Evolutionary conservation across 1,140 invertebrate genomes (phyloP), one percentile per base, ranked within the genome.

Genomic region (Meloidogyne hapla): DNA sequence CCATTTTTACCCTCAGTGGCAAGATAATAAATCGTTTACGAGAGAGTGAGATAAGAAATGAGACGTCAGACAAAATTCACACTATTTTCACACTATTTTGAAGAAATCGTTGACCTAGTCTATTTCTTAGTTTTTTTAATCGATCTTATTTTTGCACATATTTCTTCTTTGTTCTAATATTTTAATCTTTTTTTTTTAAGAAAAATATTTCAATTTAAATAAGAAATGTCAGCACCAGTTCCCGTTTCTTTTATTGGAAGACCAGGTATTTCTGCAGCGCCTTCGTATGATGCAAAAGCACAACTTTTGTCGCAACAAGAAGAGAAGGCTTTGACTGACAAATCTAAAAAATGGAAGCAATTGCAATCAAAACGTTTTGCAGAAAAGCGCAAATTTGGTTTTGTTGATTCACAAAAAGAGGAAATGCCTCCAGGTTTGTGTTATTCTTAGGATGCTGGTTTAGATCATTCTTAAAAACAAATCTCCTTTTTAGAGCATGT

Each of bases 371-470:
- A 99, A 88, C 91, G 96, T 61, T 99, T 98, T 89, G 92, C 95
- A 0, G 96, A 99, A 81, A 99, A 99, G 87, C 89, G 95, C 68
- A 99, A 99, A 87, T 96, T 98, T 89, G 97, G 96, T 3, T 98
- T 98, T 89, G 93, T 98, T 3, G 96, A 99, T 89, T 94, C 95
- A 0, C 96, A 98, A 86, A 99, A 99, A 88, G 96, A 98, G 88
- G 95, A 99, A 79, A 98, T 99, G 95, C 97, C 97, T 28, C 94
- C 96, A 68, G 84, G 84, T 85, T 69, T 40, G 69, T 75, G 61
- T 33, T 33, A 33, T 33, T 33, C 28, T 33, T 33, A 5, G 3
- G 8, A 6, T 33, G 28, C 28, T 6, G 3, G 28, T 33, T 33
- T 33, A 0, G 9, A 33, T 4, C 33, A 33, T 33, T 33, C 9